Conservation (phyloP, 2,888 invertebrate genomes). For the Hermaeophaga mercurialis region DNA sequence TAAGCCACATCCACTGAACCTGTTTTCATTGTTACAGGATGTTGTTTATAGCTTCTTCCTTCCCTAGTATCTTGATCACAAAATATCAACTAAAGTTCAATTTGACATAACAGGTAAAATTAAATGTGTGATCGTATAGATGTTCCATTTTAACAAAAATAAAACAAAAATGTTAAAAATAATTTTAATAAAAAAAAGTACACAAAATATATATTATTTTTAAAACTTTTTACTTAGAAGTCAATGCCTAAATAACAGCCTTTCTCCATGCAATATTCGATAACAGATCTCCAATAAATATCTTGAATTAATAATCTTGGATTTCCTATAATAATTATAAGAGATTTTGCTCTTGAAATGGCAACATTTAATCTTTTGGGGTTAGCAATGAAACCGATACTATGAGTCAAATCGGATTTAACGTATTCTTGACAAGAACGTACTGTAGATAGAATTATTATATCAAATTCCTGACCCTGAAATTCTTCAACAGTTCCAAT, state of each 20-base stretch:
- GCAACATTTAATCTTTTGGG: conserved; percentile 88
- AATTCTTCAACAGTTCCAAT: conserved; percentile 86
- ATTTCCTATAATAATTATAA: conserved; percentile 84
- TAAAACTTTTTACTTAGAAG: conserved; percentile 20
- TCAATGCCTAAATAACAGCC: conserved; percentile 75
- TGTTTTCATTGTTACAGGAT: too few species aligned
- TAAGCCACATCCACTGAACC: too few species aligned
- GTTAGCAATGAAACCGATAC: conserved; percentile 75
- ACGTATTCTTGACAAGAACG: conserved; percentile 60
- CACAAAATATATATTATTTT: too few species aligned
- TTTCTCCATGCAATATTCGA: conserved; percentile 66
- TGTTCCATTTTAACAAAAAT: too few species aligned
- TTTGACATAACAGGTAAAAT: too few species aligned
- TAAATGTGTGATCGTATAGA: too few species aligned
- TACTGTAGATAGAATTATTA: conserved; percentile 76
- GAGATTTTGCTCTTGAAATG: conserved; percentile 80
- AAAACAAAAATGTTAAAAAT: too few species aligned
- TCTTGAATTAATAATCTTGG: conserved; percentile 73
- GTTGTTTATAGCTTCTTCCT: too few species aligned
- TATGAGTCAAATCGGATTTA: conserved; percentile 58
- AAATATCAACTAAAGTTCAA: too few species aligned
- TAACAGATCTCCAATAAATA: conserved; percentile 69
- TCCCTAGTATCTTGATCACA: too few species aligned
- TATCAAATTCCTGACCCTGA: conserved; percentile 79
- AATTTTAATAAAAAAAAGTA: too few species aligned